Base-by-base conservation (phyloP, 2,113 vertebrate genomes). In the Urocynchramus pylzowi region DNA sequence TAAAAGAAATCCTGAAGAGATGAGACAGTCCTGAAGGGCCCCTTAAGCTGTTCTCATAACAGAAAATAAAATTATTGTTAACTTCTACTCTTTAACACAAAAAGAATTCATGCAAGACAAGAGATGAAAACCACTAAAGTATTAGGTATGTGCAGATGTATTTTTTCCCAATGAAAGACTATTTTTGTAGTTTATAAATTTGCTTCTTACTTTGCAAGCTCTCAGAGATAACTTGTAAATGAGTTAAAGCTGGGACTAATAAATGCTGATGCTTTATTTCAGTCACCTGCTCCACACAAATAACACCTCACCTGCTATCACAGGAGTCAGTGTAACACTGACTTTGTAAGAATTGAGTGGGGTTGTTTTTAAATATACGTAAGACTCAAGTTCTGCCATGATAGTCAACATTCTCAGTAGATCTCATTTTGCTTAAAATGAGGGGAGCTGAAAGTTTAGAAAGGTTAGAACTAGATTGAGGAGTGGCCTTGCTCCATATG, bases 281-380 rank as follows among this genome's bases (percentile, higher is more conserved):
- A 35, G 1, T 24, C 28, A 27, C 17, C 16, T 23, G 24, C 28
- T 42, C 20, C 57, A 16, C 21, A 56, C 7, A 31, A 26, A 28
- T 31, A 63, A 26, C 7, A 52, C 13, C 17, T 45, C 42, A 13
- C 5, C 2, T 12, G n/a, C 3, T 9, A 53, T 1, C 33, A 16
- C 14, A 37, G 16, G 2, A 54, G 1, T 20, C 24, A 17, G 16
- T 0, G 0, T 49, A 85, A 59, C 5, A 17, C 7, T 0, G 0
- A 2, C 7, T 77, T 24, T 17, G 0, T 16, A 65, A n/a, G 13
- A 12, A 56, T 52, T 56, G 56, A 28, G 44, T 19, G 20, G 15
- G 4, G 1, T 2, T 2, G 4, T 41, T 39, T 71, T 23, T 18
- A 17, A 52, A 19, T 11, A 47, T 6, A 30, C 23, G 7, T 4